Evolutionary conservation across 2,113 vertebrate species (phyloP), one percentile per base, ranked within the genome.

Genomic region (Phylloscopus trochilus): DNA sequence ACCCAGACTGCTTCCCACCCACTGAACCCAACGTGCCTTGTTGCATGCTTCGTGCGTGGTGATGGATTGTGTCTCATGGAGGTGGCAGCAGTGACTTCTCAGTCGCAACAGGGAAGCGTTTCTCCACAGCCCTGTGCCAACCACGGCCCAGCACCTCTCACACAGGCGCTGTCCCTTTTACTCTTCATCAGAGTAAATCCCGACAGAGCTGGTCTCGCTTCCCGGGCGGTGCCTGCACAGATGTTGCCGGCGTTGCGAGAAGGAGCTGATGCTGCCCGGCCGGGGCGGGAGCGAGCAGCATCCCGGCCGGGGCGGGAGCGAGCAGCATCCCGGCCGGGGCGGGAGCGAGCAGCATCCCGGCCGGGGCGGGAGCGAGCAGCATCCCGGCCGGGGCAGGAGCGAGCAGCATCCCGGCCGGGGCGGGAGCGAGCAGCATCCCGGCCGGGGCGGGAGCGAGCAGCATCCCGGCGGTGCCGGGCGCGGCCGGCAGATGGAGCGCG

Each of bases 401-500:
- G 1, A 47, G 53, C 16, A 16, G 67, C 87, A 18, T 52, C 46
- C 41, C 2, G 1, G 58, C 30, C 47, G n/a, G n/a, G n/a, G n/a
- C n/a, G n/a, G n/a, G n/a, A n/a, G n/a, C n/a, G n/a, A n/a, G n/a
- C n/a, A n/a, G n/a, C n/a, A n/a, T n/a, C 67, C n/a, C 8, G 70
- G 12, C 0, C 35, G 27, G 17, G 4, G 5, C 1, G 52, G 13
- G 56, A 67, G 46, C 2, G 1, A 47, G 53, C 16, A 16, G 67
- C 87, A 18, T 52, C 46, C 41, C 2, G 1, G 58, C 30, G 53
- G 2, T 46, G 47, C 77, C 1, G 58, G 8, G 33, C 8, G 18
- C 69, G 10, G 53, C 95, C 95, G 18, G 86, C 89, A 97, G 97
- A 90, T 89, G 96, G 96, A 91, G 95, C 87, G 79, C 79, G 55